phyloP scores from a whole-genome alignment of 2,888 invertebrate genomes.

The Slavum lentiscoides region DNA sequence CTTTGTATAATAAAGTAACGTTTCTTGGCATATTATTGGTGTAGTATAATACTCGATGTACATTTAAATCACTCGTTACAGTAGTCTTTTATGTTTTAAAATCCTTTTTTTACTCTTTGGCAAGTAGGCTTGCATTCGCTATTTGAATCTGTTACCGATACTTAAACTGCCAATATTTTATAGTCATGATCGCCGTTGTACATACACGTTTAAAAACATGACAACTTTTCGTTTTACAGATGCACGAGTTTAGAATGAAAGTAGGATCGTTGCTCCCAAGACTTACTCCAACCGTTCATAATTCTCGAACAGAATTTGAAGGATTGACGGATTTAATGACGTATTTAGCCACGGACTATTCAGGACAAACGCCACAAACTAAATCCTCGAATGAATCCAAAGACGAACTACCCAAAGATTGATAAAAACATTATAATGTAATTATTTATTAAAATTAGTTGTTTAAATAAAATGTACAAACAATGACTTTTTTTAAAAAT shows the following conservation, averaged over 20 bases:
- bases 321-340: constrained; percentile 81
- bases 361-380: constrained; percentile 52
- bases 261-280: constrained; percentile 76
- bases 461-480: constrained; percentile 20
- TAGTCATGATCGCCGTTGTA: no score
- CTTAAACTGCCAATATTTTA: no score
- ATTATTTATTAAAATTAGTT: constrained; percentile 38
- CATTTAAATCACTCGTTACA: no score
- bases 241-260: constrained; percentile 80
- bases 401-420: constrained; percentile 29
- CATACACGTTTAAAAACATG: background rate
- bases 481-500: constrained; percentile 22
- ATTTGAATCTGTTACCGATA: no score
- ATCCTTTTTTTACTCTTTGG: no score
- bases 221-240: constrained; percentile 63
- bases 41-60: no score
- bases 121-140: no score
- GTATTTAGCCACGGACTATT: constrained; percentile 68
- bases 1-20: no score
- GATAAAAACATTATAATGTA: constrained; percentile 38
- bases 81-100: no score
- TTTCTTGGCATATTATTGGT: no score
- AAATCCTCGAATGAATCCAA: constrained; percentile 11
- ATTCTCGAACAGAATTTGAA: constrained; percentile 83
- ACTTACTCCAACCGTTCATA: constrained; percentile 76